Conservation (phyloP, 2,113 vertebrate genomes). For the Crotalus viridis region DNA sequence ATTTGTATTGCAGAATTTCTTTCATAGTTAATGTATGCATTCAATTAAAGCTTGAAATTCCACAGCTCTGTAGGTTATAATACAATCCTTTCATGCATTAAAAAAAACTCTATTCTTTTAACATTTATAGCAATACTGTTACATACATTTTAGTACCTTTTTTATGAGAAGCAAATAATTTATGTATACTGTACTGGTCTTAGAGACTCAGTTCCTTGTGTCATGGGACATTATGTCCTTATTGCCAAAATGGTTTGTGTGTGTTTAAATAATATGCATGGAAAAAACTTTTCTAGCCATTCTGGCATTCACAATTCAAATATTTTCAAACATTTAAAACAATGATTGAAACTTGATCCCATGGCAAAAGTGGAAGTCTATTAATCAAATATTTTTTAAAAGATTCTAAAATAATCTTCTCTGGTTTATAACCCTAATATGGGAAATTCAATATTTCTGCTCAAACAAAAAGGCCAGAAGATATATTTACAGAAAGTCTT, state of each 20-base stretch:
- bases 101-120: background rate
- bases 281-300: background rate
- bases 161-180: background rate
- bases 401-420: constrained; percentile 59
- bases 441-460: constrained; percentile 75
- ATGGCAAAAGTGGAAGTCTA: constrained; percentile 41
- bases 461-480: constrained; percentile 72
- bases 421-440: constrained; percentile 67
- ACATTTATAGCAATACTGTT: background rate
- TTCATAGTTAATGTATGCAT: background rate
- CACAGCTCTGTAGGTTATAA: background rate
- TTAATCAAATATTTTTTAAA: constrained; percentile 54
- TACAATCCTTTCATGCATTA: background rate
- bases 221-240: background rate
- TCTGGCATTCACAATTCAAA: constrained; percentile 26
- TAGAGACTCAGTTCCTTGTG: background rate
- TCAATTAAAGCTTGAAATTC: background rate
- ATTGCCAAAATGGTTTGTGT: background rate
- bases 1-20: background rate
- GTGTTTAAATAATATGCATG: background rate
- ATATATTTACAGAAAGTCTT: constrained; percentile 73
- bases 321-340: constrained; percentile 43
- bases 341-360: constrained; percentile 51
- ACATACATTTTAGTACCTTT: background rate
- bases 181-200: background rate